These are phyloP conservation scores for Anadara kagoshimensis DNA, from an alignment of 1,140 invertebrate genomes.

Conservation along the genomic window DNA sequence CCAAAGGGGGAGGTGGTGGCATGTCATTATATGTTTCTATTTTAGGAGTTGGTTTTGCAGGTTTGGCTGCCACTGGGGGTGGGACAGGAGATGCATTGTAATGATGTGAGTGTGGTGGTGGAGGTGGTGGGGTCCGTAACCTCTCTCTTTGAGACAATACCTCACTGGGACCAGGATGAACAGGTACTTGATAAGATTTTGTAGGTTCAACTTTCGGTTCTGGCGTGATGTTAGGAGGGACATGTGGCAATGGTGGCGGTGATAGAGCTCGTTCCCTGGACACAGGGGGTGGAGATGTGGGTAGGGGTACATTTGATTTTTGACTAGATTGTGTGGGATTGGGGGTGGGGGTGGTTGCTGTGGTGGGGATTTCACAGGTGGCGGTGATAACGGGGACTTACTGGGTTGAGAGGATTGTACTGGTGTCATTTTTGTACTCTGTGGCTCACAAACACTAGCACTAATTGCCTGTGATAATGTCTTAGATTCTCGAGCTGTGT, in stretches of 20 bases:
- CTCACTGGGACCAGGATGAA: background rate
- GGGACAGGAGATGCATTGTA: constrained; percentile 14
- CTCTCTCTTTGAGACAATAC: constrained; percentile 5
- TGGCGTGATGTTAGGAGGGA: too few species aligned
- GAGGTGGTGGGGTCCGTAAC: constrained; percentile 21
- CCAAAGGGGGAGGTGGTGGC: constrained; percentile 18
- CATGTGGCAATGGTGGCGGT: background rate
- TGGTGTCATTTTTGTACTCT: background rate
- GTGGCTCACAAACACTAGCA: background rate
- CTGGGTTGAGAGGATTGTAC: background rate
- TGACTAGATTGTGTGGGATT: constrained; percentile 10
- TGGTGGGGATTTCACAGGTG: constrained; percentile 1
- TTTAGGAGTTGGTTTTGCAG: constrained; percentile 7
- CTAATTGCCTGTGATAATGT: constrained; percentile 35
- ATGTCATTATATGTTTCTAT: constrained; percentile 4
- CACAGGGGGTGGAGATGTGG: constrained; percentile 28
- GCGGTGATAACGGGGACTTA: constrained; percentile 2
- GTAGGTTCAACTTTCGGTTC: too few species aligned
- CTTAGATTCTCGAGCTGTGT: constrained; percentile 32
- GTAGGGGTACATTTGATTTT: constrained; percentile 16
- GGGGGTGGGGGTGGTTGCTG: too few species aligned
- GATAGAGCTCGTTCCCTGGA: background rate
- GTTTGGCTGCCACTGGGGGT: constrained; percentile 15
- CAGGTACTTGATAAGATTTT: too few species aligned
- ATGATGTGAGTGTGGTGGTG: constrained; percentile 24